Evolutionary conservation across 2,888 invertebrate genomes (phyloP), one percentile per base, ranked within the genome.

Genomic region (Listrodromus nycthemerus): DNA sequence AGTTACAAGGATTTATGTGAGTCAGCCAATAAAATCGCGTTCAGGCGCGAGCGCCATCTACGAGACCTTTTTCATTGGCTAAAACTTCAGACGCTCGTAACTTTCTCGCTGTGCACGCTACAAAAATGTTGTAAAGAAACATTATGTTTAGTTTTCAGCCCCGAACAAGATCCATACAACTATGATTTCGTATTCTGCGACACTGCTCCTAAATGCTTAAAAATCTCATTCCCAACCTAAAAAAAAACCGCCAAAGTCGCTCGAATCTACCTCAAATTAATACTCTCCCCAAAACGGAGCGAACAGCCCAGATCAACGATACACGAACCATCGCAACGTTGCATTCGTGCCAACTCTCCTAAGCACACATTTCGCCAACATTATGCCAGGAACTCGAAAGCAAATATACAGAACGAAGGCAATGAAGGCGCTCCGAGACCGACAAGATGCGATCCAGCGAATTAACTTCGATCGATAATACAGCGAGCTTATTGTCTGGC

Each of bases 391-490:
- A 41, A 13, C 21, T 21, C 55, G 24, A 55, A 2, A 41, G 13
- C 41, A 41, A 2, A 2, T 41, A 13, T 4, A 3, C 41, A 13
- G 13, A 41, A 1, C 33, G 13, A 55, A 55, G 2, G 21, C 55
- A 55, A 21, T 4, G 55, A 21, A 55, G 3, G 8, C 13, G 41
- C 41, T 55, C 4, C 24, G 55, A 55, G 55, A 10, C 21, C n/a
- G 10, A 19, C 21, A 6, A 52, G 8, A 52, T 10, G 55, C 55
- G 13, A 24, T 21, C 55, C 4, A 2, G 55, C 2, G 10, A 55
- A 24, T 55, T 19, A 55, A 55, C 10, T 55, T 55, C 55, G 55
- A 55, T 55, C 55, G 13, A 55, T 55, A 24, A 55, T 55, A 55
- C 55, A 24, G 55, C 41, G 41, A 21, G 10, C 55, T 10, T 24